Conservation (phyloP, 92 coral and sea anemone species). For the Nematostella vectensis region DNA sequence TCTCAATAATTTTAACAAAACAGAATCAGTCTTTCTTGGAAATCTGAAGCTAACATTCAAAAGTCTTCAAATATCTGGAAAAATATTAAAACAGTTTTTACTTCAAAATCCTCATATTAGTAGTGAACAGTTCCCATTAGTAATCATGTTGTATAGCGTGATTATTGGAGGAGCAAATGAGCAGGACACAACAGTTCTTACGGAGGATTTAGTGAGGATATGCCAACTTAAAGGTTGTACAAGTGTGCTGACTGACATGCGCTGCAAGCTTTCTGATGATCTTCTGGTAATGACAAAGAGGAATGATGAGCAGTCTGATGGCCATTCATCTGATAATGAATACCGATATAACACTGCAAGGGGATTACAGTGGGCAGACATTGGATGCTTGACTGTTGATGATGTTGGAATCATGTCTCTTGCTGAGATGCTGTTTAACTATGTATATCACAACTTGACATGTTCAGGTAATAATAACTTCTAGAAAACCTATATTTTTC, state of each 20-base stretch:
- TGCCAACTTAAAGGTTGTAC: conserved; percentile 39
- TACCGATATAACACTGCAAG: neutral
- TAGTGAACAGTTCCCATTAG: conserved; percentile 34
- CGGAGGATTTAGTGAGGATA: conserved; percentile 21
- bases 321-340: neutral
- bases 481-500: too few relatives aligned
- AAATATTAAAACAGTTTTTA: conserved; percentile 39
- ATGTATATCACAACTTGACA: conserved; percentile 38
- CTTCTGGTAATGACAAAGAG: neutral
- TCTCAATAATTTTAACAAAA: conserved; percentile 64
- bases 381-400: neutral
- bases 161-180: conserved; percentile 21
- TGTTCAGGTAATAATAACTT: conserved; percentile 55
- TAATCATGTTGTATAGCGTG: conserved; percentile 44
- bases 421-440: conserved; percentile 44
- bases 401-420: conserved; percentile 5
- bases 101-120: conserved; percentile 68
- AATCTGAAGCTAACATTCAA: conserved; percentile 37
- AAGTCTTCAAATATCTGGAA: conserved; percentile 41
- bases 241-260: conserved; percentile 44
- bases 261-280: conserved; percentile 30
- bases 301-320: neutral
- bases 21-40: conserved; percentile 48
- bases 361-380: neutral
- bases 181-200: neutral